These are phyloP conservation scores for Neoarius graeffei DNA, from an alignment of 2,113 vertebrate species.

Conservation along the genomic window DNA sequence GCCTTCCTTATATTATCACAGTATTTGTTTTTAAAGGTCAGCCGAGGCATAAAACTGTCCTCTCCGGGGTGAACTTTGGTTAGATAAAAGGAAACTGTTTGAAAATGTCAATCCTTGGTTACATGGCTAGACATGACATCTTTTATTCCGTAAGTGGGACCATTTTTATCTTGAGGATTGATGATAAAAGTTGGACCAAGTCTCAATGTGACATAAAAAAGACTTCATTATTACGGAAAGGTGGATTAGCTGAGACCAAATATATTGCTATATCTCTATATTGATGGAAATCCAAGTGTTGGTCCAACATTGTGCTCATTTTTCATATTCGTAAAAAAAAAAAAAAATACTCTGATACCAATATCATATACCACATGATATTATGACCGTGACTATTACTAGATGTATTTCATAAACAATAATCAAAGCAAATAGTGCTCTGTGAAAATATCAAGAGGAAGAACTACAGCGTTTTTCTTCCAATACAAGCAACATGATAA, in stretches of 20 bases:
- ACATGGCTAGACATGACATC: constrained; percentile 15
- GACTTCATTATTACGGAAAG: neutral
- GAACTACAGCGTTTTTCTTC: neutral
- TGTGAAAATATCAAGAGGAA: neutral
- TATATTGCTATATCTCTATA: neutral
- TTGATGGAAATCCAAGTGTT: neutral
- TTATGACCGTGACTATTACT: neutral
- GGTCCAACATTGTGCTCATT: neutral
- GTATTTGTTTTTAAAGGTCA: constrained; percentile 50
- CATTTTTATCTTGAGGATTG: neutral
- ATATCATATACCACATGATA: neutral
- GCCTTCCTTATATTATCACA: constrained; percentile 32
- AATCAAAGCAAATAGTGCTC: neutral
- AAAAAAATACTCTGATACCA: neutral
- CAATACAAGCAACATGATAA: neutral
- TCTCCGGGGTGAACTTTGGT: constrained; percentile 47
- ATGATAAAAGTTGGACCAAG: neutral
- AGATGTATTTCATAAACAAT: neutral
- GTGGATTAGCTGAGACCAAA: neutral
- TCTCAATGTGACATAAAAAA: neutral
- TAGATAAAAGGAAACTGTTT: constrained; percentile 41
- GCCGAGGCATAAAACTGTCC: constrained; percentile 23
- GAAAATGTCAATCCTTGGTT: constrained; percentile 36
- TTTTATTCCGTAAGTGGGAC: neutral
- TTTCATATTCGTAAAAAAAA: neutral